Percentiles rank a stretch among this genome's conserved stretches.
These are phyloP conservation scores for Pristionchus mayeri DNA, from an alignment of 2,888 invertebrate species.

Conservation along the genomic window DNA sequence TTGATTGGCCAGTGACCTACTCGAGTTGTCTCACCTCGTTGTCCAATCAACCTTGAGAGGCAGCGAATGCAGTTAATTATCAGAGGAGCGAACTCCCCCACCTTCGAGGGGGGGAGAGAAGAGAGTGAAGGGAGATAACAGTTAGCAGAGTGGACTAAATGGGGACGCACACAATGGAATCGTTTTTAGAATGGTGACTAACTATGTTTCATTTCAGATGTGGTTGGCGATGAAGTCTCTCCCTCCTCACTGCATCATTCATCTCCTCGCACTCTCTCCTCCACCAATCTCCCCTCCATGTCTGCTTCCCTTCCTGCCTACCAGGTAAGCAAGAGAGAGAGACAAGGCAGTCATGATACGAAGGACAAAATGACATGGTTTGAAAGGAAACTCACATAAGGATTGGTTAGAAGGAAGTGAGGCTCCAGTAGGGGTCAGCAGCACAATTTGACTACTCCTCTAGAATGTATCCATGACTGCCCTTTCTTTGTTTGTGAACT, in stretches of 20 bases:
- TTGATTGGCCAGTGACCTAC: conserved; percentile 30
- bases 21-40: not conserved
- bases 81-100: not conserved
- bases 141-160: not conserved
- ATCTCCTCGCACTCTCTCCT: conserved; percentile 13
- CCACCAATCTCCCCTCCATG: conserved; percentile 29
- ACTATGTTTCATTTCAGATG: conserved; percentile 54
- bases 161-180: too few relatives aligned
- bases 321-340: too few relatives aligned
- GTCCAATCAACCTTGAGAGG: conserved; percentile 10
- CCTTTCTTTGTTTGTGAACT: conserved; percentile 14
- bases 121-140: conserved; percentile 24
- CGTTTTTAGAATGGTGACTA: too few relatives aligned
- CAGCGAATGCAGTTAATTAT: conserved; percentile 15
- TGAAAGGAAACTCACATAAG: too few relatives aligned
- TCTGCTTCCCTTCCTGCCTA: conserved; percentile 7
- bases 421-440: too few relatives aligned
- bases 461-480: too few relatives aligned
- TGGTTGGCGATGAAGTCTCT: conserved; percentile 55
- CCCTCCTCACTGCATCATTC: conserved; percentile 52
- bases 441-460: too few relatives aligned
- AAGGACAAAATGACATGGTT: too few relatives aligned
- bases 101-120: not conserved
- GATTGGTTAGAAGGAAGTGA: too few relatives aligned
- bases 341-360: too few relatives aligned